Conservation (phyloP, 2,797 vertebrate genomes). For the Gymnocypris eckloni region DNA sequence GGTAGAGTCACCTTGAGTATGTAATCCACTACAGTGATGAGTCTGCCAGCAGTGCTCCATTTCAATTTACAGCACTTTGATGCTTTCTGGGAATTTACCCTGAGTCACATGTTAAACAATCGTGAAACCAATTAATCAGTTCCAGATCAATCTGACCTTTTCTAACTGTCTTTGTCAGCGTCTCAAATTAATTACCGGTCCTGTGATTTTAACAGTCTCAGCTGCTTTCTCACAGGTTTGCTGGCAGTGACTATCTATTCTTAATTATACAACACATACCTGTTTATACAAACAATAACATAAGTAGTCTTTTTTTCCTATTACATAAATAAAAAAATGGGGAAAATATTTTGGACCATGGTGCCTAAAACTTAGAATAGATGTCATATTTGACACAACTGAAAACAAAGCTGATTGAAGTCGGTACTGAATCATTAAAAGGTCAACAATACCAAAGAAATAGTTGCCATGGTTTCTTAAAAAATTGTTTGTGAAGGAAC, state of each 20-base stretch:
- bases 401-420: not conserved
- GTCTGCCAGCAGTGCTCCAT: constrained; percentile 3
- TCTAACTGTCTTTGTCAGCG: not conserved
- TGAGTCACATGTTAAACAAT: constrained; percentile 7
- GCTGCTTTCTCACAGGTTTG: not conserved
- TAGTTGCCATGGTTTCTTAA: not conserved
- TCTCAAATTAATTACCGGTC: constrained; percentile 5
- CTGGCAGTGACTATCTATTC: not conserved
- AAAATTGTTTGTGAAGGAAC: not conserved
- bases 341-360: too few species aligned
- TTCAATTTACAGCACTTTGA: not conserved
- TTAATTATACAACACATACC: too few species aligned
- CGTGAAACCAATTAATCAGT: constrained; percentile 17
- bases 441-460: not conserved
- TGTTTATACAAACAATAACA: not conserved
- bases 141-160: not conserved
- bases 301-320: not conserved
- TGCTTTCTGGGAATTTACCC: not conserved
- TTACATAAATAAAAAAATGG: too few species aligned
- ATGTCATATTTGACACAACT: not conserved
- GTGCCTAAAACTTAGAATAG: not conserved
- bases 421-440: not conserved
- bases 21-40: not conserved
- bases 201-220: not conserved
- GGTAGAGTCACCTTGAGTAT: not conserved